Conservation (phyloP, 2,113 vertebrate species). For the Heterocephalus glaber region DNA sequence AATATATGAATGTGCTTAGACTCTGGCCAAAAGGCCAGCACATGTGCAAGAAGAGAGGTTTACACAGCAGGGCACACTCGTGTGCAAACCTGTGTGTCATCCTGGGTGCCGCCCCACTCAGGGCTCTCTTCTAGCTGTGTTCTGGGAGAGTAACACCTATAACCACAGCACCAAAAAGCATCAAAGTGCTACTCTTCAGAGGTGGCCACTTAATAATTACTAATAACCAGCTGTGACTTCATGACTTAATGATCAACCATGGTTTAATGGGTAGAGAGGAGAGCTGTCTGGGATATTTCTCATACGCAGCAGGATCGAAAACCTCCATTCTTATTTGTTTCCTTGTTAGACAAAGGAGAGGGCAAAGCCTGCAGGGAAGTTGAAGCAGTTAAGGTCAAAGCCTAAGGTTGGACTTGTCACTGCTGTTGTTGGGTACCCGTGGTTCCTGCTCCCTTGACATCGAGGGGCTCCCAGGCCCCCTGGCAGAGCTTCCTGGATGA, state of each 20-base stretch:
- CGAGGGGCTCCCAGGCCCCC: accelerated
- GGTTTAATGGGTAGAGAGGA: background rate
- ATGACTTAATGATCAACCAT: background rate
- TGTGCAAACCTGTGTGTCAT: background rate
- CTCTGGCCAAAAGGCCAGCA: background rate
- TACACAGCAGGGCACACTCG: background rate
- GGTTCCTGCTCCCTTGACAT: background rate
- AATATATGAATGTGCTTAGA: background rate
- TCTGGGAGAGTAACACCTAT: background rate
- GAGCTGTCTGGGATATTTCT: background rate
- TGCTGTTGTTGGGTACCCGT: too few relatives aligned
- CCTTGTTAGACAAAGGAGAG: background rate
- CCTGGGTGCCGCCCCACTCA: accelerated
- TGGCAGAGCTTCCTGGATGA: too few relatives aligned
- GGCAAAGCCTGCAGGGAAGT: background rate
- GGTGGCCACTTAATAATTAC: background rate
- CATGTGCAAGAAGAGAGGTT: slow-evolving; percentile 3
- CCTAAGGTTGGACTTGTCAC: background rate
- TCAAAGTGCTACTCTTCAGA: background rate
- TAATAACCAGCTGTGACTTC: background rate
- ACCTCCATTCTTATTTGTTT: background rate
- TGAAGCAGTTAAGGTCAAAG: background rate
- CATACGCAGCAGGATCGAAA: background rate
- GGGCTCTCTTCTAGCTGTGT: too few relatives aligned
- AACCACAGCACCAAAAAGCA: background rate